A percentile compares a stretch with the other conserved stretches of the same genome.
phyloP scores from a whole-genome alignment of 2,113 vertebrate species.

The Probosciger aterrimus region DNA sequence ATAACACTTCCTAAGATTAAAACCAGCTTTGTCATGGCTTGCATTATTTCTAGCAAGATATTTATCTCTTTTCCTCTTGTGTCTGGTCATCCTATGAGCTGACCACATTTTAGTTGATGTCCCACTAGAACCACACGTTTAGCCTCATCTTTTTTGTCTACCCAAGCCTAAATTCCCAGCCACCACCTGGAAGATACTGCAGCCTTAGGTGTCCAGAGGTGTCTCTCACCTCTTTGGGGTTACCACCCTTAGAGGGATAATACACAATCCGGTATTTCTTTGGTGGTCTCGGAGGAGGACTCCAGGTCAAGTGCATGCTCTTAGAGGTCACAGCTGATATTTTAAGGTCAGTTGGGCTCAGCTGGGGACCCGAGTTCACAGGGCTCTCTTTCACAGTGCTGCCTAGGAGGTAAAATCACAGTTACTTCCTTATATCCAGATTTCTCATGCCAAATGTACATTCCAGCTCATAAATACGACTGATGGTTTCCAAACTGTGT shows the following conservation, averaged over 20 bases:
- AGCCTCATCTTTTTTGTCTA: background rate
- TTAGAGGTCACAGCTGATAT: conserved; percentile 83
- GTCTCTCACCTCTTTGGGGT: conserved; percentile 82
- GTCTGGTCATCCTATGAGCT: background rate
- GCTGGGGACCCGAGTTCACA: conserved; percentile 62
- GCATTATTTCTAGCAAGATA: background rate
- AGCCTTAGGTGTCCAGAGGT: background rate
- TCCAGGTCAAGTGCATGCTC: conserved; percentile 87
- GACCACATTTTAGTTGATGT: background rate
- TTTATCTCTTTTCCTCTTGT: background rate
- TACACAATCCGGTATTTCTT: conserved; percentile 85
- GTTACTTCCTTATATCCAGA: background rate
- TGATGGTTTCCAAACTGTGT: background rate
- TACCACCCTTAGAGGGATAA: conserved; percentile 80
- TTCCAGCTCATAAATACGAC: background rate
- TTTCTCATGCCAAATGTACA: background rate
- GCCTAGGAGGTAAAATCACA: conserved; percentile 34
- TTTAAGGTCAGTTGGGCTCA: conserved; percentile 80
- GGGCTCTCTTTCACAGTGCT: background rate
- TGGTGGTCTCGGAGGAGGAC: conserved; percentile 60
- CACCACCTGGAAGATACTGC: background rate
- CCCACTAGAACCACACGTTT: background rate
- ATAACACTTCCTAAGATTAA: background rate
- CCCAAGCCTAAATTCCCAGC: background rate
- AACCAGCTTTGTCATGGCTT: rapidly evolving